Base-by-base conservation (phyloP, 1,140 invertebrate genomes). In the Zaprionus gabonicus region DNA sequence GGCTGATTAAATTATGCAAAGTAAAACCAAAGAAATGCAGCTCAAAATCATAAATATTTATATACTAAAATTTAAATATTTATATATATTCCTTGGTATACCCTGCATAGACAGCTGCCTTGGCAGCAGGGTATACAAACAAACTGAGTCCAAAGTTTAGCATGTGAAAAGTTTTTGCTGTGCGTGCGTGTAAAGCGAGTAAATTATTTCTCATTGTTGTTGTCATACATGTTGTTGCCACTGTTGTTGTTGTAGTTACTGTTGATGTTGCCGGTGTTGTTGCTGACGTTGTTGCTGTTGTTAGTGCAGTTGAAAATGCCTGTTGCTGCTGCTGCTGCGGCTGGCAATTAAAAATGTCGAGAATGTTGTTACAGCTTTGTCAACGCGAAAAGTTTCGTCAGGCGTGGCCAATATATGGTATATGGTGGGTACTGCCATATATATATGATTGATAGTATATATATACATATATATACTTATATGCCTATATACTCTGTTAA, bases 321-420 rank as follows among this genome's bases (percentile, higher is more conserved):
- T 87, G 80, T 87, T 86, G 82, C 82, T 84, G 82, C 82, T 20
- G 20, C 20, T 20, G 20, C 20, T 84, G 41, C 46, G 60, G 65
- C 79, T 76, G 81, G 71, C 81, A 86, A 85, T 86, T 86, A 85
- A 82, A 87, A 86, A 62, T 44, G 46, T 69, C 68, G 36, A 56
- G 34, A 64, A 84, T 78, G 76, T 78, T 85, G 76, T 86, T 76
- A 82, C 70, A 62, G 59, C 76, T 44, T 31, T 73, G 44, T 25
- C 49, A 81, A 23, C 23, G 71, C 20, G 15, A 17, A 23, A 38
- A 51, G 31, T 20, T 3, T 51, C 46, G 46, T 59, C 23, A 53
- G 65, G 56, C 57, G 20, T 51, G 46, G 25, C 10, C 46, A 51
- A 51, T 51, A 51, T 13, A 51, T 49, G 3, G 10, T 51, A 51